Evolutionary conservation across 2,113 vertebrate species (phyloP), one percentile per base, ranked within the genome.

Genomic region (Anolis carolinensis): DNA sequence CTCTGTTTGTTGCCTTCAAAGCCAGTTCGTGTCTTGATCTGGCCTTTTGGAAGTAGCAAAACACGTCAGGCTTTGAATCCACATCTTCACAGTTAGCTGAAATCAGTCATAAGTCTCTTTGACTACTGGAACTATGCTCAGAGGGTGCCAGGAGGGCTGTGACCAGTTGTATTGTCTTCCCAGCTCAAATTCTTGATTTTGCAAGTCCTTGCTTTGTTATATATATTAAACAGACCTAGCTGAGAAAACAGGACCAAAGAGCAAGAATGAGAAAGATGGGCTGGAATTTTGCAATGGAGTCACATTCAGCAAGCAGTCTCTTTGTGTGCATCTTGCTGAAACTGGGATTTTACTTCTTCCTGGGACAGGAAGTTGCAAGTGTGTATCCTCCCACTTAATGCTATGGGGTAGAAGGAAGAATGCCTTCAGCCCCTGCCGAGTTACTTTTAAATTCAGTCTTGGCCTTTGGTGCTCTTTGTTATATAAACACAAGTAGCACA

Each of bases 401-500:
- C 89, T 89, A 79, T 7, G 52, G 89, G 76, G 73, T 85, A 85
- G 81, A 95, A 92, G 89, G 87, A 90, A 93, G 91, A 89, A 90
- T 84, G 71, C 81, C 67, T 32, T 77, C 84, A 86, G 80, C 77
- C 88, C 88, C 90, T 92, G 82, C 88, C 89, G 87, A 63, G 89
- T 78, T 83, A 72, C 86, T 36, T 82, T 86, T 91, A 93, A 92
- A 94, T 84, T 74, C 91, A 92, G 82, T 82, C 87, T 85, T 91
- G 93, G 93, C 94, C 93, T 90, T 92, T 89, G 74, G 90, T 92
- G 95, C 91, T 92, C 91, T 93, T 94, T 91, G 86, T 92, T 89
- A 89, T 93, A 92, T 90, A 93, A 92, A 90, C 91, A 90, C 86
- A 89, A 91, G 88, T 82, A 91, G 91, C 72, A n/a, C 90, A 88